phyloP scores from a whole-genome alignment of 2,113 vertebrate genomes.

The Nematolebias whitei region DNA sequence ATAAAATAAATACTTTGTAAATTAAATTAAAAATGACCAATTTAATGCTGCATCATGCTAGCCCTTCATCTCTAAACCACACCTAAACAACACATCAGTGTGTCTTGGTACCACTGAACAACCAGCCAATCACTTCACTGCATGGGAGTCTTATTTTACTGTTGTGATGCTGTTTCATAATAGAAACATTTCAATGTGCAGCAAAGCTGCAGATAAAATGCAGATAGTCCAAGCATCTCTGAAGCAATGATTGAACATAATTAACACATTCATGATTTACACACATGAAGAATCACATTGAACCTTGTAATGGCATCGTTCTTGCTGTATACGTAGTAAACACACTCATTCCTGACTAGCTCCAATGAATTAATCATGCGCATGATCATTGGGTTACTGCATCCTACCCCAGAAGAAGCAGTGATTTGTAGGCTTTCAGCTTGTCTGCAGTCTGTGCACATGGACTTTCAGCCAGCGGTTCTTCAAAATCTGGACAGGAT shows the following conservation, averaged over 20 bases:
- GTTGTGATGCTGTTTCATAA: conserved; percentile 48
- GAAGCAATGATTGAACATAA: background rate
- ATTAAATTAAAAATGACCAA: background rate
- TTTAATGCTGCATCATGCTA: background rate
- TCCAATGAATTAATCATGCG: conserved; percentile 4
- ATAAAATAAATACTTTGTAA: background rate
- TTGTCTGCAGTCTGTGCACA: conserved; percentile 7
- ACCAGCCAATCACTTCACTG: conserved; percentile 33
- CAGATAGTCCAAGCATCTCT: conserved; percentile 18
- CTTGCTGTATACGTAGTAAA: background rate
- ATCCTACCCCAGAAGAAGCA: conserved; percentile 53
- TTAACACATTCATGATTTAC: background rate
- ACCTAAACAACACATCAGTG: conserved; percentile 45
- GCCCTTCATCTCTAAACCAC: conserved; percentile 42
- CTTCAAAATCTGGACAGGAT: too few relatives aligned
- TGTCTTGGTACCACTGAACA: conserved; percentile 30
- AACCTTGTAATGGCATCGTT: too few relatives aligned
- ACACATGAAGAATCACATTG: background rate
- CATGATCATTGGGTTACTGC: background rate
- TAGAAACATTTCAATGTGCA: conserved; percentile 51
- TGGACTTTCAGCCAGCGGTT: conserved; percentile 17
- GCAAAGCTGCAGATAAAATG: conserved; percentile 19
- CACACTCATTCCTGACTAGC: too few relatives aligned
- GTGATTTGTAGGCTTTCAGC: conserved; percentile 22
- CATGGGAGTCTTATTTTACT: background rate